Base-by-base conservation (phyloP, 2,888 invertebrate genomes). In the Tinea semifulvella region DNA sequence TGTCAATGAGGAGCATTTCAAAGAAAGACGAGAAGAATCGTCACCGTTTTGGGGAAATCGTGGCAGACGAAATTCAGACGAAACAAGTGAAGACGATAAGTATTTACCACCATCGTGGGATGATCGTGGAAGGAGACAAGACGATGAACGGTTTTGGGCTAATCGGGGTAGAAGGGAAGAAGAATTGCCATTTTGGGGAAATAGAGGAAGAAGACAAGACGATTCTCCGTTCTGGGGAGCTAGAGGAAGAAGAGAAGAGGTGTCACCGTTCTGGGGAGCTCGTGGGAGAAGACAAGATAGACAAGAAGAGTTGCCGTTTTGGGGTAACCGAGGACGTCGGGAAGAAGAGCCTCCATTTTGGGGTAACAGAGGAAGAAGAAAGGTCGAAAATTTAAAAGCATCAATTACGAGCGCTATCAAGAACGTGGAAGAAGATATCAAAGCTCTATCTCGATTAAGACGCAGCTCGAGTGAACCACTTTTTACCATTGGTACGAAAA, bases 301-400 rank as follows among this genome's bases (percentile, higher is more conserved):
- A 42, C 57, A 62, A 1, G 61, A 61, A 6, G 11, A 68, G 62
- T 16, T 19, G 5, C 75, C 77, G 2, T 80, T 80, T 54, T 81
- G 80, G 80, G 80, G 75, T 11, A 80, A 74, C 47, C 60, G 81
- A 17, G 83, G 83, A 0, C 55, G 63, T 47, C 54, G 58, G 44
- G 51, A 57, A 44, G 52, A 55, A 18, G 48, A 46, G 1, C 58
- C 61, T 3, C 53, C 53, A 0, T 53, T 56, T 49, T 66, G 65
- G 68, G 64, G 65, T 1, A 63, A 57, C 22, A 56, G 65, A 1
- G 69, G 66, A 0, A 52, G 50, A 25, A 49, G 51, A 25, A 56
- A 52, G 45, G 62, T 62, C 48, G 57, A 60, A 39, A 52, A 63
- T 46, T 48, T 73, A 6, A 68, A 68, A 51, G 53, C 68, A 36